Evolutionary conservation across 2,797 vertebrate genomes (phyloP), one percentile per base, ranked within the genome.

Genomic region (Cuniculus paca): DNA sequence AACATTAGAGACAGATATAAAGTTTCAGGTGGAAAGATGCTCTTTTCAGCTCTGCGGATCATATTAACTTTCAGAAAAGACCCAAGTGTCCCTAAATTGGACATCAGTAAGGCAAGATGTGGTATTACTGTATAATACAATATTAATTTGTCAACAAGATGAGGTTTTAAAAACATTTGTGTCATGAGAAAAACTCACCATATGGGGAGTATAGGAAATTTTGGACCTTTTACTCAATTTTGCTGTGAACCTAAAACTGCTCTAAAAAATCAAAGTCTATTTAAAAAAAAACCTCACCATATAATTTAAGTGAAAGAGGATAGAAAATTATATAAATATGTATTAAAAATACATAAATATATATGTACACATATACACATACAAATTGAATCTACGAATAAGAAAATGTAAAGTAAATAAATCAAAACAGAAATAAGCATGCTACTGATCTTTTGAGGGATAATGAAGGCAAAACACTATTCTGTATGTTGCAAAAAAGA

Each of bases 1-100:
- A 95, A 80, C 26, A 28, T 81, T 87, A 81, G 82, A 92, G 82
- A 88, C 14, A 83, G 56, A 75, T 20, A 42, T 36, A 56, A 95
- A 72, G 36, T 92, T 79, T 92, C 83, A 91, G 45, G 34, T 93
- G 86, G 19, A 74, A 61, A 72, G 58, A 77, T 45, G 52, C 24
- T 94, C 90, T 81, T 84, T 42, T n/a, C 34, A 63, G 50, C 26
- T 58, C 31, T 13, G 2, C 80, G 54, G 80, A 50, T 94, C 45
- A 80, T 56, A n/a, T 24, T 42, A 74, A 50, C 58, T 56, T 74
- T 45, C 58, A 94, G 48, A 65, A 87, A 77, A 42, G 80, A 74
- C 20, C 28, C 24, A 88, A 58, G 54, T 63, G 3, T 80, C 63
- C 70, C 74, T 36, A 79, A 60, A 28, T 6, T 80, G 56, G n/a